Evolutionary conservation across 1,140 invertebrate genomes (phyloP).

Genomic region (Bombus confusus): DNA sequence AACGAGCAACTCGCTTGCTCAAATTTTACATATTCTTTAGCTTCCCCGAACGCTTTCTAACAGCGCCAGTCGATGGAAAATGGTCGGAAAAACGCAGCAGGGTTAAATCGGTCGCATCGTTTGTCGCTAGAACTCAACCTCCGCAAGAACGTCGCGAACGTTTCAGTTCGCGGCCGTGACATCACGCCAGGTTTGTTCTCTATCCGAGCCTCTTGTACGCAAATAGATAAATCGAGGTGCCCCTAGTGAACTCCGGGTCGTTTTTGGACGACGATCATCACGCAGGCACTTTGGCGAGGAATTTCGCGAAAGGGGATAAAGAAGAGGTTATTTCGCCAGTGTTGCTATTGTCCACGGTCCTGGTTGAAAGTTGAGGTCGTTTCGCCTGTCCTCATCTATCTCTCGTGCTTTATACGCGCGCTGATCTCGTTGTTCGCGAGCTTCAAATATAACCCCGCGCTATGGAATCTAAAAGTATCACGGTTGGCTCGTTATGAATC

Average conservation of each 20-base stretch:
- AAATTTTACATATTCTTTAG: no score
- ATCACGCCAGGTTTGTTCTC: no score
- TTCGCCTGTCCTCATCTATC: not conserved
- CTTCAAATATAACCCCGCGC: conserved; percentile 20
- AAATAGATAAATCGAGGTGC: not conserved
- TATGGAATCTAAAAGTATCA: conserved; percentile 50
- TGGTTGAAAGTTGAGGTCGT: conserved; percentile 2
- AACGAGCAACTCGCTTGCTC: no score
- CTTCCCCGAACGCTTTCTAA: no score
- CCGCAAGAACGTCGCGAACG: no score
- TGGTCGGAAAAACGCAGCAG: no score
- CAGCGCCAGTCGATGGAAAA: no score
- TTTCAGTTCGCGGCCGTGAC: no score
- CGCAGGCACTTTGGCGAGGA: not conserved
- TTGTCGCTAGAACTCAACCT: no score
- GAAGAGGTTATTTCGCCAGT: not conserved
- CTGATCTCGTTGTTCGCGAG: conserved; percentile 9
- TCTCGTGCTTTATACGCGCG: not conserved
- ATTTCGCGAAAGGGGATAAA: not conserved
- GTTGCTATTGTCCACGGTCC: not conserved
- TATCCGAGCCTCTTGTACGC: no score
- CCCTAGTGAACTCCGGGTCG: not conserved
- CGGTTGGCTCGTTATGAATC: conserved; percentile 44
- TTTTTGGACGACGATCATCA: not conserved
- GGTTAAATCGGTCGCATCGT: no score